Evolutionary conservation across 2,797 vertebrate species (phyloP).

Genomic region (Gephyroberyx darwinii): DNA sequence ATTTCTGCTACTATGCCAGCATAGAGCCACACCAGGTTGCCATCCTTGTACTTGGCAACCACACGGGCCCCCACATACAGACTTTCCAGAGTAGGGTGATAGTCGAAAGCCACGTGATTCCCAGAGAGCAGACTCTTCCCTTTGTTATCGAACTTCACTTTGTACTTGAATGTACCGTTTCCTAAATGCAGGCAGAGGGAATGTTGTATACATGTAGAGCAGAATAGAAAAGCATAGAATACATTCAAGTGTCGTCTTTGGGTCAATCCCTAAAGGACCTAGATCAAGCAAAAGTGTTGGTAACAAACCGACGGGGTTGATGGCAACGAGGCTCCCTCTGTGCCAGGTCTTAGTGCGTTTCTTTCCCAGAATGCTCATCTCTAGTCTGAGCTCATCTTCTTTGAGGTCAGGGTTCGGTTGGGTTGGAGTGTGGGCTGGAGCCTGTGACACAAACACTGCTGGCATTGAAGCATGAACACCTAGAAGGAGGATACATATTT

Average conservation of each 20-base stretch:
- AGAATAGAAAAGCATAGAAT: not conserved
- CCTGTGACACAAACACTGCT: slow-evolving; percentile 80
- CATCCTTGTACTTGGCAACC: slow-evolving; percentile 97
- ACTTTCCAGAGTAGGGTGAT: slow-evolving; percentile 89
- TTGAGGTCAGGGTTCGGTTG: slow-evolving; percentile 83
- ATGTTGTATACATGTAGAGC: slow-evolving; percentile 3
- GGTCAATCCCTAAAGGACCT: not conserved
- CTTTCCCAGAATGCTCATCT: slow-evolving; percentile 95
- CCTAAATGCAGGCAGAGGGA: slow-evolving; percentile 72
- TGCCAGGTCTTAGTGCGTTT: slow-evolving; percentile 99
- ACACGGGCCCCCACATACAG: slow-evolving; percentile 94
- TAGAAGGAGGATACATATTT: slow-evolving; percentile 36
- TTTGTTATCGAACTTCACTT: slow-evolving; percentile 98
- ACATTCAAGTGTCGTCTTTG: not conserved
- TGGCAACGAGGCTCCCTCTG: slow-evolving; percentile 90
- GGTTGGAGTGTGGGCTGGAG: slow-evolving; percentile 66
- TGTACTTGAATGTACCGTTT: slow-evolving; percentile 88
- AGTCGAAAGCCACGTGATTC: slow-evolving; percentile 96
- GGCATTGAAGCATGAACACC: slow-evolving; percentile 58
- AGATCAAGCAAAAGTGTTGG: not conserved
- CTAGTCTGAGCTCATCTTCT: slow-evolving; percentile 89
- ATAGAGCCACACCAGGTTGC: slow-evolving; percentile 95
- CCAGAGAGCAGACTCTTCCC: slow-evolving; percentile 97
- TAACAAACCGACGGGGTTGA: slow-evolving; percentile 86
- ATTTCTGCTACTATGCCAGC: slow-evolving; percentile 98